A percentile compares a stretch with the other conserved stretches of the same genome.
phyloP scores from a whole-genome alignment of 2,797 vertebrate genomes.

The Phoeniculus purpureus region DNA sequence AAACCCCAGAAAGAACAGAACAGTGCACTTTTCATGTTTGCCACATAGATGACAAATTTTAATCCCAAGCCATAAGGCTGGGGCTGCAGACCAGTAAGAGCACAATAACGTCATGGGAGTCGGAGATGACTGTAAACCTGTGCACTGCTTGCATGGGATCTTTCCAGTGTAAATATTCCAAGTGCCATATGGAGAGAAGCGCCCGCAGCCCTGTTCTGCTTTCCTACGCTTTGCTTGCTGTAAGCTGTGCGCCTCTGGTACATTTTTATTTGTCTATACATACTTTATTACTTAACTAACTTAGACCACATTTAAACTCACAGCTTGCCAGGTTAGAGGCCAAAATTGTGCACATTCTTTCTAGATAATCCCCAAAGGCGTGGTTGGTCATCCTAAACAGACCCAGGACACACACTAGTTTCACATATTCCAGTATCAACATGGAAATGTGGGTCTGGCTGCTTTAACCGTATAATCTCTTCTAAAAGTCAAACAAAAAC shows the following conservation, averaged over 20 bases:
- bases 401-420: not conserved
- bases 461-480: not conserved
- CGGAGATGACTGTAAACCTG: not conserved
- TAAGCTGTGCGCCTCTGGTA: not conserved
- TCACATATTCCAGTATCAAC: not conserved
- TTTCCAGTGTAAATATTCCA: constrained; percentile 27
- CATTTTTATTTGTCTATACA: constrained; percentile 17
- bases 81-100: constrained; percentile 25
- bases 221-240: constrained; percentile 26
- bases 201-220: constrained; percentile 23
- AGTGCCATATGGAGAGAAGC: constrained; percentile 75
- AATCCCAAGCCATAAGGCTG: constrained; percentile 27
- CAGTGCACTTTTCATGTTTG: not conserved
- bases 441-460: not conserved
- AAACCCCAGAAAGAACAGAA: not conserved
- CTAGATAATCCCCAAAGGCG: not conserved
- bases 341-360: not conserved
- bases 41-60: not conserved
- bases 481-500: not conserved
- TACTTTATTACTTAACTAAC: not conserved
- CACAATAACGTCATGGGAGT: not conserved
- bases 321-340: constrained; percentile 12
- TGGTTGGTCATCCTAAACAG: not conserved
- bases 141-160: not conserved
- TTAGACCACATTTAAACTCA: not conserved